phyloP scores from a whole-genome alignment of 2,888 invertebrate genomes.

The Clivina fossor region DNA sequence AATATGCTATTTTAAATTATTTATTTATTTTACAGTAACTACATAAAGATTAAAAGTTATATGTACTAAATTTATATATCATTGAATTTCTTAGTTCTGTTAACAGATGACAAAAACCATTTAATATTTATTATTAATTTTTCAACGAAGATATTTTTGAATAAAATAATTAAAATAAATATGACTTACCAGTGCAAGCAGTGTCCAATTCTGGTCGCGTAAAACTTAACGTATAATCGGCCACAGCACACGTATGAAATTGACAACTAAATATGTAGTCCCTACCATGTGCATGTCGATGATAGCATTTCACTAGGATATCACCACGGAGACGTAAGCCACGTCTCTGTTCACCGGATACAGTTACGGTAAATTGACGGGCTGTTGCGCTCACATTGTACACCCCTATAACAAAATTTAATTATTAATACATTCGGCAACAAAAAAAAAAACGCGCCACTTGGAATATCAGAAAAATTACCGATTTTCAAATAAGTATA shows the following conservation, averaged over 20 bases:
- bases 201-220: conserved; percentile 84
- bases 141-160: too few species aligned
- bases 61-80: too few species aligned
- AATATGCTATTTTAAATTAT: too few species aligned
- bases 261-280: conserved; percentile 84
- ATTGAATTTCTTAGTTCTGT: too few species aligned
- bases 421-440: neutral
- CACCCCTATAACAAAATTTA: conserved; percentile 58
- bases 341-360: conserved; percentile 64
- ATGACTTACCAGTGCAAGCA: conserved; percentile 73
- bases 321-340: conserved; percentile 83
- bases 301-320: conserved; percentile 88
- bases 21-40: too few species aligned
- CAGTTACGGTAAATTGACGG: conserved; percentile 69
- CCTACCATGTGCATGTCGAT: conserved; percentile 60
- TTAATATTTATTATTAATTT: too few species aligned
- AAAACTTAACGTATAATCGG: conserved; percentile 81
- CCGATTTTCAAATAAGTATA: too few species aligned
- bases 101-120: too few species aligned
- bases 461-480: too few species aligned
- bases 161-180: conserved; percentile 2
- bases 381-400: conserved; percentile 69
- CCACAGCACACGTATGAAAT: conserved; percentile 93
- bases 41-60: too few species aligned
- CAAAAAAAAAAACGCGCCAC: too few species aligned